Base-by-base conservation (phyloP, 1,140 invertebrate genomes). In the Andricus grossulariae region DNA sequence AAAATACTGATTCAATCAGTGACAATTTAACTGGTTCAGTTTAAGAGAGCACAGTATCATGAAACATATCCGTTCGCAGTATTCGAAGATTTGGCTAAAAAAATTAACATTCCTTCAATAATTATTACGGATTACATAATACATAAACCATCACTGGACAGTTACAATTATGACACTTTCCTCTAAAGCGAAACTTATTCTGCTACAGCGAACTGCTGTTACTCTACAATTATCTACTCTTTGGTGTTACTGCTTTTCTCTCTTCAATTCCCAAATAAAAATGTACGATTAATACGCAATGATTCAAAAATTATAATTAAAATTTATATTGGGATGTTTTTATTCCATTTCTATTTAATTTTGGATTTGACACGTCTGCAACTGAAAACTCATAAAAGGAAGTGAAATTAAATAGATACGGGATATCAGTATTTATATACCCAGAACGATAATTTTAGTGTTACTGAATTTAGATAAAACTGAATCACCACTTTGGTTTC, bases 401-500 rank as follows among this genome's bases (percentile, higher is more conserved):
- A 66, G 39, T 8, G 7, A 60, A 39, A 7, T 16, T 7, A 66
- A 32, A 66, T 32, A 15, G 7, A 32, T 15, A 60, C n/a, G 13
- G 16, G 39, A 66, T 16, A 12, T 32, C 39, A 32, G 55, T 55
- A 55, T 55, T 55, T 55, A 18, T 55, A 18, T 18, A 55, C 11
- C 5, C 21, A 57, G 54, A 60, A 60, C 25, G 57, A 66, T 39
- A 66, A 66, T 39, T 66, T 39, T 66, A 66, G 57, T 66, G 32
- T 6, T 66, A 32, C 25, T 15, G 57, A 16, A 25, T 32, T 32
- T 15, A 66, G 57, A 25, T 66, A 39, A 39, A 16, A 39, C 25
- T 32, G 55, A 25, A 60, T 60, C 19, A 25, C 52, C 52, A 4
- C 18, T 55, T 19, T 18, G 57, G 13, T 66, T 39, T 15, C n/a